phyloP scores from a whole-genome alignment of 64 coral and sea anemone species.

The Dendrophyllia cribrosa region DNA sequence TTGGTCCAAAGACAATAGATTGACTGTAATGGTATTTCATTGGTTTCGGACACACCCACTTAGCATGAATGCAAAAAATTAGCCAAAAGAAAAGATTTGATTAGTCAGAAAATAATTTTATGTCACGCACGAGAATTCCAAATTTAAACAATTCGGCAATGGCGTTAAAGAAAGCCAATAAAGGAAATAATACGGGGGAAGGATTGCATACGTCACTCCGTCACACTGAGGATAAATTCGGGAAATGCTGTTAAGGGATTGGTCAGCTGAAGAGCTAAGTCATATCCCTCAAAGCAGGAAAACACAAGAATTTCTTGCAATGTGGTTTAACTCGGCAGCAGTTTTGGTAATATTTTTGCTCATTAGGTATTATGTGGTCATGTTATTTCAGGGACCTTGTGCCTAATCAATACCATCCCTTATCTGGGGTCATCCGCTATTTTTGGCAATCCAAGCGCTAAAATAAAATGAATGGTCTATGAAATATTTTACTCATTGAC shows the following conservation, averaged over 20 bases:
- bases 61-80: background rate
- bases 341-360: no score
- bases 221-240: constrained; percentile 11
- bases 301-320: no score
- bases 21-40: constrained; percentile 50
- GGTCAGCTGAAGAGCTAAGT: background rate
- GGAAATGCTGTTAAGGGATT: background rate
- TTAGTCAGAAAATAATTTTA: background rate
- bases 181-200: background rate
- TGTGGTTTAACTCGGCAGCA: no score
- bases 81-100: background rate
- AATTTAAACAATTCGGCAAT: background rate
- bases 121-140: constrained; percentile 6
- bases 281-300: no score
- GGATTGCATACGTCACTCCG: background rate
- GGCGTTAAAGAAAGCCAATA: background rate
- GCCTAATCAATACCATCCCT: no score
- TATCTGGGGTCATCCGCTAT: no score
- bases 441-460: no score
- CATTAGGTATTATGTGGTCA: no score
- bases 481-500: no score
- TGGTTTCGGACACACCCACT: constrained; percentile 63
- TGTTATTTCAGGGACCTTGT: no score
- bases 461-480: no score
- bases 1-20: constrained; percentile 74